These are phyloP conservation scores for Gymnopithys bicolor DNA, from an alignment of 2,797 vertebrate species.

Conservation along the genomic window DNA sequence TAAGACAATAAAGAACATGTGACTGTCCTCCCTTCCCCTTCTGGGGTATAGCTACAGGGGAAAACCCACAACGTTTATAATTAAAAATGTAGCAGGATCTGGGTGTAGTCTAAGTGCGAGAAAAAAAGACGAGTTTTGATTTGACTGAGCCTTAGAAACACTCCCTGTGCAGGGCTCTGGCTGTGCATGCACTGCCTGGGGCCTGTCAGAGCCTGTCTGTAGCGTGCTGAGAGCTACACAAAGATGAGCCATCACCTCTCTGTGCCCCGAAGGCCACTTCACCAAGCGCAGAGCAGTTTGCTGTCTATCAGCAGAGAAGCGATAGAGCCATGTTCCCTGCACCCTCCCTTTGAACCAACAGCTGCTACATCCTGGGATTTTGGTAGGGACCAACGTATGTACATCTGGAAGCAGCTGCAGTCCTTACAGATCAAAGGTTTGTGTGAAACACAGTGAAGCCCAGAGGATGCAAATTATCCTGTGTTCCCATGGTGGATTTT, in stretches of 20 bases:
- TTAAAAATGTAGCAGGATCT: not conserved
- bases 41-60: not conserved
- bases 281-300: fast-evolving
- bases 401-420: not conserved
- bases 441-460: not conserved
- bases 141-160: not conserved
- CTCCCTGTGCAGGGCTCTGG: not conserved
- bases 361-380: not conserved
- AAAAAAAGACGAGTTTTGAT: not conserved
- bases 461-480: not conserved
- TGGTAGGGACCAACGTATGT: not conserved
- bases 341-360: not conserved
- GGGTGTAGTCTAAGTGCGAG: not conserved
- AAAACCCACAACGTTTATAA: not conserved
- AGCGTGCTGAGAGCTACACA: not conserved
- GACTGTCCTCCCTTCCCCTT: not conserved
- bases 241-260: not conserved
- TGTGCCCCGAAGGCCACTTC: not conserved
- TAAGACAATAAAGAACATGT: not conserved
- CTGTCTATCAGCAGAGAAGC: not conserved
- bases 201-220: not conserved
- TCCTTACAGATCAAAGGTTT: not conserved
- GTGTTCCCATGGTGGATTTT: not conserved
- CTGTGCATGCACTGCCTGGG: not conserved
- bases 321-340: fast-evolving